Evolutionary conservation across 2,888 invertebrate genomes (phyloP).

Genomic region (Magallana nippona): DNA sequence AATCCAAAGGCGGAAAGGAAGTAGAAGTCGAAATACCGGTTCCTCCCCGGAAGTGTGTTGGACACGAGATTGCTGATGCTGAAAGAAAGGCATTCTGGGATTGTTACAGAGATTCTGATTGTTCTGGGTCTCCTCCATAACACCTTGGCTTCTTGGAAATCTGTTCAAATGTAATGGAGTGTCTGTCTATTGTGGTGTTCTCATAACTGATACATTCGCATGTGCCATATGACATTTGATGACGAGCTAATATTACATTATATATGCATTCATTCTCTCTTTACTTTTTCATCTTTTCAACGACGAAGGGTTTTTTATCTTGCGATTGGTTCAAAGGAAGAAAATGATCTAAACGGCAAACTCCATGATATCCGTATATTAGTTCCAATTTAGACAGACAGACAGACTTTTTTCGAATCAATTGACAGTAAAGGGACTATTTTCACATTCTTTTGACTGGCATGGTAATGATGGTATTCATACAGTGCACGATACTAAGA

Average conservation of each 20-base stretch:
- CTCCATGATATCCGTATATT: too few species aligned
- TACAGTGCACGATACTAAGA: too few species aligned
- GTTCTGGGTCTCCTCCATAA: conserved; percentile 42
- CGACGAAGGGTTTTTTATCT: too few species aligned
- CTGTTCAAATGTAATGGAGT: background rate
- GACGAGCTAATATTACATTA: background rate
- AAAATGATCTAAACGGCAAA: too few species aligned
- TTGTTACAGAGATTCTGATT: conserved; percentile 22
- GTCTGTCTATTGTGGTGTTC: background rate
- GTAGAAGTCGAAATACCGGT: conserved; percentile 20
- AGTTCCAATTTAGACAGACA: too few species aligned
- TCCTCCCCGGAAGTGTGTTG: conserved; percentile 44
- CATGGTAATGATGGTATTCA: too few species aligned
- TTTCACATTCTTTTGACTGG: too few species aligned
- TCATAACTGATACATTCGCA: background rate
- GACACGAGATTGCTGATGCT: conserved; percentile 36
- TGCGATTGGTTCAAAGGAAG: too few species aligned
- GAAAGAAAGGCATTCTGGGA: conserved; percentile 40
- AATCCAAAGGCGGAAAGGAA: conserved; percentile 24
- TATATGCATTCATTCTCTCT: background rate
- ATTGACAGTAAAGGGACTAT: too few species aligned
- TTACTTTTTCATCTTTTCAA: background rate
- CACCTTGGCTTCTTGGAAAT: background rate
- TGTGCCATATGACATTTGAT: background rate
- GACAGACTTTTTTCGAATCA: too few species aligned